A percentile compares a stretch with the other conserved stretches of the same genome.
Evolutionary conservation across 2,113 vertebrate species (phyloP).

Genomic region (Campylomormyrus tamandua): DNA sequence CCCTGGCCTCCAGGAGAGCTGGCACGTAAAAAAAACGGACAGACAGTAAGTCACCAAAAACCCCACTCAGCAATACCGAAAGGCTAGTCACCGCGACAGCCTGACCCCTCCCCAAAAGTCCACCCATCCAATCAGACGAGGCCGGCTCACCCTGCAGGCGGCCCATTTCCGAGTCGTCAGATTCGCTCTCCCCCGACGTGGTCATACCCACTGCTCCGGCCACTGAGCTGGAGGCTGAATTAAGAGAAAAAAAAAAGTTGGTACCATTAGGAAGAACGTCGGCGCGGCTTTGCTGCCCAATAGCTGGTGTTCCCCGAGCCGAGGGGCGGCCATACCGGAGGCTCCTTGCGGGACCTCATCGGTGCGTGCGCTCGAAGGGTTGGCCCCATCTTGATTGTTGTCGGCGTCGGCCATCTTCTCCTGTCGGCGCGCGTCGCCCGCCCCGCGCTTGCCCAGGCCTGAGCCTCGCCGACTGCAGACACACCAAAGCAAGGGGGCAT

Average conservation of each 20-base stretch:
- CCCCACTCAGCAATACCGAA: too few relatives aligned
- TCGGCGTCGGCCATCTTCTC: conserved; percentile 99
- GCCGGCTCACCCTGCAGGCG: conserved; percentile 81
- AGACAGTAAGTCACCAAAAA: not conserved
- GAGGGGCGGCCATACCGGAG: conserved; percentile 68
- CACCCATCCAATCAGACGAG: not conserved
- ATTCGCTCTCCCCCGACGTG: conserved; percentile 97
- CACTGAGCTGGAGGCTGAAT: conserved; percentile 90
- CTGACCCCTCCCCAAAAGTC: not conserved
- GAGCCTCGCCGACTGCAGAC: conserved; percentile 92
- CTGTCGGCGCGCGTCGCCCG: conserved; percentile 97
- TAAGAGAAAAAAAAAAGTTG: conserved; percentile 5
- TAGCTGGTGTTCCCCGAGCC: too few relatives aligned
- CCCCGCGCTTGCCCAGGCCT: conserved; percentile 99
- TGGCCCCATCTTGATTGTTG: conserved; percentile 94
- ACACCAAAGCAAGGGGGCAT: not conserved
- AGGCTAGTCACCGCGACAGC: not conserved
- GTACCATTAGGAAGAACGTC: not conserved
- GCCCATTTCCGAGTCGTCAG: conserved; percentile 99
- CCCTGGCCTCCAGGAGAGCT: conserved; percentile 95
- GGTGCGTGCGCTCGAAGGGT: conserved; percentile 84
- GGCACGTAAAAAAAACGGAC: conserved; percentile 35
- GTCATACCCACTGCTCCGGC: conserved; percentile 97
- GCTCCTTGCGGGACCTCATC: conserved; percentile 96
- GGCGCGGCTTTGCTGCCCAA: too few relatives aligned